Evolutionary conservation across 2,888 invertebrate genomes (phyloP), one percentile per base, ranked within the genome.

Genomic region (Unio pictorum): DNA sequence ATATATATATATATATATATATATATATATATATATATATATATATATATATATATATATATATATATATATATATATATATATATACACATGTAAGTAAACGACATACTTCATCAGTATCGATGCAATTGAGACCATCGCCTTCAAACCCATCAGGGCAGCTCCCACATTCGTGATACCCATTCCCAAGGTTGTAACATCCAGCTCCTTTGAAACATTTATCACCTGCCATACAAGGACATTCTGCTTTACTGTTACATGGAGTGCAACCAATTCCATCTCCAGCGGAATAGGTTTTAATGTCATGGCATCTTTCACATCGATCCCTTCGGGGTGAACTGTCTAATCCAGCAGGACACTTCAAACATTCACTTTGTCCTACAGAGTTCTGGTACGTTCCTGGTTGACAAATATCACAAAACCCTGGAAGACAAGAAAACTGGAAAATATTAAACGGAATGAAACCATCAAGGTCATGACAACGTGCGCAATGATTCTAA

Each of bases 81-180:
- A 1, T 20, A 6, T 20, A 18, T 20, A 18, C n/a, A 8, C 3
- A 7, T 3, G 3, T n/a, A 54, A n/a, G 11, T 8, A n/a, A n/a
- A 28, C 11, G 6, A 20, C 17, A 7, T 73, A 87, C 86, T 81
- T 87, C 87, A 74, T 87, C 81, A 55, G 86, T 77, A 73, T 87
- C 87, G 5, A 75, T 68, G 74, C 87, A 87, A 8, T 78, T 80
- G 23, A 78, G 73, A 3, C 87, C 87, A 69, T 83, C 79, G 0
- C 85, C 86, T 7, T 61, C 61, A 68, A 78, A 86, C 7, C 87
- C 87, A 3, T 71, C 65, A 0, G 85, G 85, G 69, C 87, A 87
- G 18, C 76, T 67, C 7, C 75, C 73, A 79, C 87, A 87, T 3
- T 64, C 74, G 58, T 76, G 71, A 17, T 70, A 57, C 4, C 81